Base-by-base conservation (phyloP, 2,113 vertebrate genomes). In the Engraulis encrasicolus region DNA sequence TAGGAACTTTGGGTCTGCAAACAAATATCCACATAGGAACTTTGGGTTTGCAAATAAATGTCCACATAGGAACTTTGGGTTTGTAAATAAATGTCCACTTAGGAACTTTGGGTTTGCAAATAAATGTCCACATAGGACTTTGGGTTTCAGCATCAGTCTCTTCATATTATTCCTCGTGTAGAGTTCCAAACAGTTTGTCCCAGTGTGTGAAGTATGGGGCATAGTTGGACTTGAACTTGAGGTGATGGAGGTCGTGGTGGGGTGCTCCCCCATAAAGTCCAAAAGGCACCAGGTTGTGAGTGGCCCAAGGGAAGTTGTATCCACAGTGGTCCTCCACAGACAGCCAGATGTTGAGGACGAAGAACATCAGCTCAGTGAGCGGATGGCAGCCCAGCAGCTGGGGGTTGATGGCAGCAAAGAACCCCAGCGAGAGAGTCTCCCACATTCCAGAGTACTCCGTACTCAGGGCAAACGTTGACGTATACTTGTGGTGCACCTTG, bases 181-280 rank as follows among this genome's bases (percentile, higher is more conserved):
- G 95, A 20, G 97, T 99, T 23, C 97, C 97, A 0, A 96, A 91
- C 0, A 99, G 84, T n/a, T 87, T 91, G 92, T 99, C 97, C 97
- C 97, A 98, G 93, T 99, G 98, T 0, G 97, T 99, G 89, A 99
- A 99, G 86, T 97, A 99, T 0, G 98, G 98, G 2, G 98, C 97
- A 5, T 95, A 99, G 94, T 99, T 99, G n/a, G 92, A 96, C 82
- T 89, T 96, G 89, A 97, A 97, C 87, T 94, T 96, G 77, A 96
- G 92, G 81, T 99, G 98, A 78, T 99, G 98, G 4, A 97, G 89
- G 90, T 98, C 96, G 0, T 99, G 98, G 85, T 99, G 97, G 0
- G 88, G 94, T 0, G 97, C 96, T 0, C 98, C 98, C 0, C 98
- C 98, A 0, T 95, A 98, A 84, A 97, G 93, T 0, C 96, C 96